Evolutionary conservation across 2,888 invertebrate species (phyloP).

Genomic region (Lithophane socia): DNA sequence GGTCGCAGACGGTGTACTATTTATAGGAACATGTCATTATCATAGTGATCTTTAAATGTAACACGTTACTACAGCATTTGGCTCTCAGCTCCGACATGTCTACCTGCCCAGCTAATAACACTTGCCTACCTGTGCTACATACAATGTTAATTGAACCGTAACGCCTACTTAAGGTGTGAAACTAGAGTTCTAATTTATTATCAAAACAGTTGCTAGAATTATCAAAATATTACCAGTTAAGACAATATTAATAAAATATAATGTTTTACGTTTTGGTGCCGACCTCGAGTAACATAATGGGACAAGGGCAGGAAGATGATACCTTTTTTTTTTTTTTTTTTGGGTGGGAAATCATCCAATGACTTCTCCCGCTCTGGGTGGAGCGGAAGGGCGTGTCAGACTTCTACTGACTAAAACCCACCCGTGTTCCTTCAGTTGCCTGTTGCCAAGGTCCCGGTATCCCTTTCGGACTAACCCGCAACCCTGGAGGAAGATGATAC

Average conservation of each 20-base stretch:
- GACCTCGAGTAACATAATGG: background rate
- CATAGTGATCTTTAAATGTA: constrained; percentile 63
- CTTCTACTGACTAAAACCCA: too few species aligned
- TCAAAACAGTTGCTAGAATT: background rate
- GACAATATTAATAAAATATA: background rate
- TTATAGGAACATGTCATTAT: constrained; percentile 63
- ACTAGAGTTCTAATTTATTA: constrained; percentile 6
- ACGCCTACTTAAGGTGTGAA: constrained; percentile 9
- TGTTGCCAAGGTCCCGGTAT: too few species aligned
- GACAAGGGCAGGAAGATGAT: background rate
- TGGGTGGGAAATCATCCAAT: too few species aligned
- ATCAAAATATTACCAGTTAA: background rate
- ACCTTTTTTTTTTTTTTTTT: too few species aligned
- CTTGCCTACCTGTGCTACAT: constrained; percentile 4
- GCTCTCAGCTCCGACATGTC: constrained; percentile 42
- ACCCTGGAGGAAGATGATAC: background rate
- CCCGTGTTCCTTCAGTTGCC: too few species aligned
- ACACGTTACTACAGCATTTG: constrained; percentile 58
- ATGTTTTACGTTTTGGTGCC: background rate
- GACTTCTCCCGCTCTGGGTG: too few species aligned
- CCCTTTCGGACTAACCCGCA: too few species aligned
- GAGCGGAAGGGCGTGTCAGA: too few species aligned
- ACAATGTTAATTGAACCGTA: constrained; percentile 16
- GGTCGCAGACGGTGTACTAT: constrained; percentile 52
- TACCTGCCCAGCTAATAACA: constrained; percentile 34